These are phyloP conservation scores for Threskiornis aethiopicus DNA, from an alignment of 2,797 vertebrate genomes.

Conservation along the genomic window DNA sequence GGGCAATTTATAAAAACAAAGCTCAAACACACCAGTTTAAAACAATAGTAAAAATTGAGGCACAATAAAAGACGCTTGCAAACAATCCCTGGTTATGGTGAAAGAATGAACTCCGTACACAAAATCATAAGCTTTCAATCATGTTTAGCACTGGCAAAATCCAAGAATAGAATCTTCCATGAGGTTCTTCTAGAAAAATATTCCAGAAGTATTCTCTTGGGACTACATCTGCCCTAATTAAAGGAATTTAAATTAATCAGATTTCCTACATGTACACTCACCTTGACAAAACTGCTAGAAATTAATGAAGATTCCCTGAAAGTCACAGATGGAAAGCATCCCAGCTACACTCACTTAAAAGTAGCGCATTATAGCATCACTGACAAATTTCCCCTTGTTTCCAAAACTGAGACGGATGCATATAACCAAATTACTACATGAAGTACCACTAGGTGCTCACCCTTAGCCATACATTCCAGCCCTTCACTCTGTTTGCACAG, in stretches of 20 bases:
- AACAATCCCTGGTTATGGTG: not conserved
- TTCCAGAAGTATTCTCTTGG: not conserved
- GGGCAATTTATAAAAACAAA: not conserved
- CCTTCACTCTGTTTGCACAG: not conserved
- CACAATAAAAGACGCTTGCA: not conserved
- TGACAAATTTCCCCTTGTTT: not conserved
- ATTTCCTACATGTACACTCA: not conserved
- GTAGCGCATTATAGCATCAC: not conserved
- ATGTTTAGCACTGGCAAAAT: not conserved
- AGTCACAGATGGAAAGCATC: not conserved
- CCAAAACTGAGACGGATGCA: not conserved
- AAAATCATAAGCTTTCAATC: not conserved
- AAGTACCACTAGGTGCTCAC: not conserved
- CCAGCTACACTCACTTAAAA: not conserved
- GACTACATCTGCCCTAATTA: not conserved
- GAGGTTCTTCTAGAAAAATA: not conserved
- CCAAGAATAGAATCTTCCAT: not conserved
- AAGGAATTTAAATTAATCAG: not conserved
- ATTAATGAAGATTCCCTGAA: not conserved
- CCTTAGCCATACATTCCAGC: not conserved
- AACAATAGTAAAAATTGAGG: not conserved
- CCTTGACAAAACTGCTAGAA: not conserved
- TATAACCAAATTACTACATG: not conserved
- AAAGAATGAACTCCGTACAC: not conserved
- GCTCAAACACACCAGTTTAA: not conserved